Evolutionary conservation across 2,113 vertebrate genomes (phyloP).

Genomic region (Castor canadensis): DNA sequence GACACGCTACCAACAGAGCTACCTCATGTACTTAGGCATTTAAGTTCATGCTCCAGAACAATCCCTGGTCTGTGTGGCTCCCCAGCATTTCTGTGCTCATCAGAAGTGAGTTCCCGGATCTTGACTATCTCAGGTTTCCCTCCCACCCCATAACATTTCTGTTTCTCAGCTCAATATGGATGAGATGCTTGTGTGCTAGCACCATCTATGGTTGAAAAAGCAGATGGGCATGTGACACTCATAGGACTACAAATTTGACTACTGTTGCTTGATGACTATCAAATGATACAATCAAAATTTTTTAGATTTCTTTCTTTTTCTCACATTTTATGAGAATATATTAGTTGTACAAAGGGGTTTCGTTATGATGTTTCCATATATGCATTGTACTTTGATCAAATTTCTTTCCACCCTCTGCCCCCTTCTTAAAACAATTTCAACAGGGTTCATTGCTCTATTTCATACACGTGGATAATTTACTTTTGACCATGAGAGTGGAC

Average conservation of each 20-base stretch:
- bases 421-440: too few species aligned
- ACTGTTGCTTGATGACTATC: neutral
- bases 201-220: slow-evolving; percentile 64
- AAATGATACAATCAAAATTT: neutral
- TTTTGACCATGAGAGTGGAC: too few species aligned
- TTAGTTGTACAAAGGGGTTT: too few species aligned
- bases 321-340: too few species aligned
- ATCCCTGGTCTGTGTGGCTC: too few species aligned
- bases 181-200: slow-evolving; percentile 45
- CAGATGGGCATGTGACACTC: neutral
- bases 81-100: neutral
- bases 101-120: neutral
- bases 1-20: neutral
- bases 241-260: neutral
- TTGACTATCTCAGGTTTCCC: neutral
- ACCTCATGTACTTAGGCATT: too few species aligned
- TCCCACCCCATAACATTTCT: neutral
- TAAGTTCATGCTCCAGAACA: neutral
- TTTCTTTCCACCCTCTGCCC: too few species aligned
- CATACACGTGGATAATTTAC: too few species aligned
- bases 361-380: too few species aligned
- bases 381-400: too few species aligned
- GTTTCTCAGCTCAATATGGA: neutral
- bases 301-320: neutral
- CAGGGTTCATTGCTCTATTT: too few species aligned